phyloP scores from a whole-genome alignment of 2,888 invertebrate genomes.

The Drosophila sordidula region DNA sequence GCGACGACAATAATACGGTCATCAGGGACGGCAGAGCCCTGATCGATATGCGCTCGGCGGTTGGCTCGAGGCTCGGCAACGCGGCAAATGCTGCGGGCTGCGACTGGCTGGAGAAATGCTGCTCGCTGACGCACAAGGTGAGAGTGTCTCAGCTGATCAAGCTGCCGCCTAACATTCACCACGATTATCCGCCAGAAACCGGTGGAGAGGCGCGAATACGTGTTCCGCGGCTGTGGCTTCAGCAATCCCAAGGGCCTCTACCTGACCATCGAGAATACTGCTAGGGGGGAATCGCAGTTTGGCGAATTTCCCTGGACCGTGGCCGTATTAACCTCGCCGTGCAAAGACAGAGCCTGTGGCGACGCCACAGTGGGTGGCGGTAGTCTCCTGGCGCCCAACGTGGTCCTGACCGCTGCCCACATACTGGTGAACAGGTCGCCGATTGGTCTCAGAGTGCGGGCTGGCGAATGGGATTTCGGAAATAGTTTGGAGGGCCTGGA shows the following conservation, averaged over 20 bases:
- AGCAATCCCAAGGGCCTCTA: neutral
- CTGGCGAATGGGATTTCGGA: conserved; percentile 88
- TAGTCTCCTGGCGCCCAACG: conserved; percentile 82
- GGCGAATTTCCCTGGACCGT: conserved; percentile 54
- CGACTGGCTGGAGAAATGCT: neutral
- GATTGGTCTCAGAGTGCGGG: conserved; percentile 85
- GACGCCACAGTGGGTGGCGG: conserved; percentile 64
- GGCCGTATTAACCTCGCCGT: neutral
- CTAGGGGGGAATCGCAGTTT: neutral
- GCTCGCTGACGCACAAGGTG: neutral
- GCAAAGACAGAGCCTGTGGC: neutral
- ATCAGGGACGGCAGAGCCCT: neutral
- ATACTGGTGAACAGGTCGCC: conserved; percentile 85
- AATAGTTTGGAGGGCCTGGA: conserved; percentile 79
- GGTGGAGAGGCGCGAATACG: no score
- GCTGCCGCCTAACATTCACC: neutral
- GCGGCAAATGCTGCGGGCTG: no score
- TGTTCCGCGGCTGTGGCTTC: neutral
- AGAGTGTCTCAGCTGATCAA: neutral
- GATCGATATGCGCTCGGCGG: neutral
- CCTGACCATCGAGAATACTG: rapidly evolving
- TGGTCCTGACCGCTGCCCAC: conserved; percentile 92
- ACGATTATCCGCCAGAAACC: neutral
- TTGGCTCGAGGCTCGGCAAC: no score
- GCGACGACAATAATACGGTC: neutral